Percentiles rank a stretch among this genome's conserved stretches.
Conservation (phyloP, 2,888 invertebrate genomes). For the Halocaridina rubra region DNA sequence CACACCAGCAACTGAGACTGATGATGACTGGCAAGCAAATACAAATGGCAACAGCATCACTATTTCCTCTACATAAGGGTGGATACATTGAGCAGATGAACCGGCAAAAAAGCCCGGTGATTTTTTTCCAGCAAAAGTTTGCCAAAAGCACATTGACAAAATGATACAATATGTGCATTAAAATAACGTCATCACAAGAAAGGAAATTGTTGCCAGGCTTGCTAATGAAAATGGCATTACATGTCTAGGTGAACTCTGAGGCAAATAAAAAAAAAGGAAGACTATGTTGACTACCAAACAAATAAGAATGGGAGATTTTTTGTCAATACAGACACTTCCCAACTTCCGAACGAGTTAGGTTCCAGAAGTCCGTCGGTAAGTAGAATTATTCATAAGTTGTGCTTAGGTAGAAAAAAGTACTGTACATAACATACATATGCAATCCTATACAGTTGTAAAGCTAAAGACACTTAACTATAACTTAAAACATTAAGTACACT, state of each 20-base stretch:
- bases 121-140: not conserved
- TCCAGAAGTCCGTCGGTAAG: too few relatives aligned
- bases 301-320: constrained; percentile 24
- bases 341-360: too few relatives aligned
- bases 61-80: constrained; percentile 16
- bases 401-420: too few relatives aligned
- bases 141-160: not conserved
- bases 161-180: constrained; percentile 23
- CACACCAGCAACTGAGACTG: constrained; percentile 13
- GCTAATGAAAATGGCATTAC: constrained; percentile 14
- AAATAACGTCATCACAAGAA: constrained; percentile 1
- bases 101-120: constrained; percentile 22
- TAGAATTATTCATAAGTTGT: too few relatives aligned
- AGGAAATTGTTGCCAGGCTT: constrained; percentile 13
- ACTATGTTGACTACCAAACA: constrained; percentile 1
- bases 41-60: constrained; percentile 14
- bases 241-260: constrained; percentile 15
- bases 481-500: too few relatives aligned
- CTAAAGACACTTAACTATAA: too few relatives aligned
- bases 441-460: too few relatives aligned
- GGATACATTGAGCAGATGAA: constrained; percentile 4
- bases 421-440: too few relatives aligned
- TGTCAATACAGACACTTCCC: too few relatives aligned
- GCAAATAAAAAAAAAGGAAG: constrained; percentile 24
- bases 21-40: not conserved